Evolutionary conservation across 2,797 vertebrate species (phyloP).

Genomic region (Caiman crocodilus): DNA sequence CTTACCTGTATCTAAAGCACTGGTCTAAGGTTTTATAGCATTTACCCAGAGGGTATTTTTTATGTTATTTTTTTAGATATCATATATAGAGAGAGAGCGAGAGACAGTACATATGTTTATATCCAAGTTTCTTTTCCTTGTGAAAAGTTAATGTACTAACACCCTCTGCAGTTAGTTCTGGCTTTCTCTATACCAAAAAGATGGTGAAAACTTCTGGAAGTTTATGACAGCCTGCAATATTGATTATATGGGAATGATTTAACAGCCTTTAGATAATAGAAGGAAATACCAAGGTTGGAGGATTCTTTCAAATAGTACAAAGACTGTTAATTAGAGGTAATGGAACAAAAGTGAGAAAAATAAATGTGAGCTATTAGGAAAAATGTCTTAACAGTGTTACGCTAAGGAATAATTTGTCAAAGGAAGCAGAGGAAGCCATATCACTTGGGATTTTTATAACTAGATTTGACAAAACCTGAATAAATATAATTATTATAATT

Average conservation of each 20-base stretch:
- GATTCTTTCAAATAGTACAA: slow-evolving; percentile 51
- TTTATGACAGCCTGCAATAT: background rate
- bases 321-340: slow-evolving; percentile 50
- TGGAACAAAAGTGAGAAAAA: slow-evolving; percentile 46
- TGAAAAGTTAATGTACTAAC: no score
- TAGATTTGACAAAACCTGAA: background rate
- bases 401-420: background rate
- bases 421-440: background rate
- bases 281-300: slow-evolving; percentile 19
- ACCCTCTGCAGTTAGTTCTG: no score
- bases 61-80: no score
- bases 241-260: slow-evolving; percentile 12
- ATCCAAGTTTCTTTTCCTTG: no score
- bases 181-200: no score
- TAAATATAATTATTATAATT: background rate
- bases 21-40: no score
- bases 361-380: background rate
- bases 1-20: no score
- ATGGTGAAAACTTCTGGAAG: no score
- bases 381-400: background rate
- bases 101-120: no score
- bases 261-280: slow-evolving; percentile 24
- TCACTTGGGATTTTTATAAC: background rate
- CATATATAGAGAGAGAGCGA: no score
- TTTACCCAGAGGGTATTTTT: no score